phyloP scores from a whole-genome alignment of 2,888 invertebrate species.

The Drosophila pullipes region DNA sequence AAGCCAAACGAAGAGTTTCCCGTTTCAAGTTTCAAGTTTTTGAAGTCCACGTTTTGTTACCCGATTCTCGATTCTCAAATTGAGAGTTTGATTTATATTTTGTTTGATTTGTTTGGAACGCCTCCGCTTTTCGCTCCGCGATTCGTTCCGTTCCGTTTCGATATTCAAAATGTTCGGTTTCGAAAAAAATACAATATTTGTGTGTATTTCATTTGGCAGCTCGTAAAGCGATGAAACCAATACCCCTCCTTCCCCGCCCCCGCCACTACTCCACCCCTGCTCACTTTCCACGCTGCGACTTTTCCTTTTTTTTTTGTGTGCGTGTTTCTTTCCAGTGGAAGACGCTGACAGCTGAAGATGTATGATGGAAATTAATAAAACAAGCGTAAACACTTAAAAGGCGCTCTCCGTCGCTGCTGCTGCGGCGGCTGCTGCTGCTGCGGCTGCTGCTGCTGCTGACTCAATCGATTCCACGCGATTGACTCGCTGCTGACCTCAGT shows the following conservation, averaged over 20 bases:
- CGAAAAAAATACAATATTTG: conserved; percentile 10
- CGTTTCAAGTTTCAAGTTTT: neutral
- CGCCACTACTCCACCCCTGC: neutral
- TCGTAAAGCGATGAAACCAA: conserved; percentile 54
- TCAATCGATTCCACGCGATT: conserved; percentile 70
- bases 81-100: conserved; percentile 39
- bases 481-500: conserved; percentile 27
- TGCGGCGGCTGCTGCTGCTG: conserved; percentile 1
- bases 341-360: conserved; percentile 77
- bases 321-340: conserved; percentile 11
- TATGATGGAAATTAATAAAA: conserved; percentile 82
- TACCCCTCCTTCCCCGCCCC: neutral
- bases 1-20: neutral
- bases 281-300: conserved; percentile 8
- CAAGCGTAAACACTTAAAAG: conserved; percentile 82
- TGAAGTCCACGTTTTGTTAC: neutral
- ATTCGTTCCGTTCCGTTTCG: conserved; percentile 8
- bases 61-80: neutral
- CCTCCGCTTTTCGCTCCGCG: conserved; percentile 17
- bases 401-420: conserved; percentile 47
- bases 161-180: neutral
- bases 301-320: conserved; percentile 7
- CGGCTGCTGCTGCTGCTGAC: conserved; percentile 32
- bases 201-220: conserved; percentile 47
- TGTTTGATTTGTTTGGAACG: conserved; percentile 33